Evolutionary conservation across 2,797 vertebrate genomes (phyloP).

Genomic region (Hypotaenidia okinawae): DNA sequence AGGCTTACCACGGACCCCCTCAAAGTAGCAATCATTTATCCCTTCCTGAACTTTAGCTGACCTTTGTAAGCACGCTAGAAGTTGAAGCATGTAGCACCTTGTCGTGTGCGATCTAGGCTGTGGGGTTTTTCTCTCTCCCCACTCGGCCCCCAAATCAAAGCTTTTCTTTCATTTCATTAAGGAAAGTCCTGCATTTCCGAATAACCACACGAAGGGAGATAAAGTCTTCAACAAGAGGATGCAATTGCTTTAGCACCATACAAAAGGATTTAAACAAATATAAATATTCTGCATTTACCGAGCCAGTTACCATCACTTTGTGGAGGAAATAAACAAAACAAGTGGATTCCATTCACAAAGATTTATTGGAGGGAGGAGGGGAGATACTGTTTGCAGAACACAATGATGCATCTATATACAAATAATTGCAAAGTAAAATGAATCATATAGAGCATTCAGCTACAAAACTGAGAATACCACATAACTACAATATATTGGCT

Average conservation of each 20-base stretch:
- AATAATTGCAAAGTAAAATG: slow-evolving; percentile 30
- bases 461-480: background rate
- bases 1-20: slow-evolving; percentile 87
- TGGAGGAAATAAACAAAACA: slow-evolving; percentile 53
- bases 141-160: background rate
- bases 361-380: slow-evolving; percentile 28
- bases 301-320: slow-evolving; percentile 33
- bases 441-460: background rate
- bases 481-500: slow-evolving; percentile 8
- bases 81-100: slow-evolving; percentile 81
- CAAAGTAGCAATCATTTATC: slow-evolving; percentile 89
- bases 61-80: slow-evolving; percentile 85
- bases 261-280: slow-evolving; percentile 20
- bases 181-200: background rate
- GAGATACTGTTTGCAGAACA: slow-evolving; percentile 1
- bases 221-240: background rate
- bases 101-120: slow-evolving; percentile 37
- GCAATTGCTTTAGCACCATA: background rate
- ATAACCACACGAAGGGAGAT: background rate
- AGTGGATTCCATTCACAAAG: slow-evolving; percentile 32
- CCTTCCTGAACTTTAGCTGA: slow-evolving; percentile 91
- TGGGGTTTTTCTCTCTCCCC: background rate
- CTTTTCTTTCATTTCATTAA: background rate
- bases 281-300: slow-evolving; percentile 44
- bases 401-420: slow-evolving; percentile 43